Conservation (phyloP, 1,140 invertebrate species). For the Olivierus martensii region DNA sequence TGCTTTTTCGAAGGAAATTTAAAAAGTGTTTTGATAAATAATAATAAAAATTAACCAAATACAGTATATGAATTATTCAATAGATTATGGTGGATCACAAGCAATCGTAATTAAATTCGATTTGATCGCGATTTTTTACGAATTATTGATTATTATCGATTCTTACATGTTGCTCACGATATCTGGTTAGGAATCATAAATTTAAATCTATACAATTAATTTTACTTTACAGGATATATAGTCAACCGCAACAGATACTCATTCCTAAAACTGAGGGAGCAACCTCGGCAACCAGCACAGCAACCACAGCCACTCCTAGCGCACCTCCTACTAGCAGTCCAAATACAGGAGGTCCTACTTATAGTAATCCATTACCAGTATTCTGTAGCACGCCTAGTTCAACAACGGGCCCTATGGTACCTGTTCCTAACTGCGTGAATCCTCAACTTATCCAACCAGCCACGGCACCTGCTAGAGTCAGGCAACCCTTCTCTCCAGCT, state of each 20-base stretch:
- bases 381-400: constrained; percentile 19
- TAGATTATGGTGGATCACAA: too few relatives aligned
- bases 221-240: constrained; percentile 14
- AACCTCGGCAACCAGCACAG: not conserved
- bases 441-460: constrained; percentile 19
- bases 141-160: too few relatives aligned
- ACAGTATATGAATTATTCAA: too few relatives aligned
- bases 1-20: too few relatives aligned
- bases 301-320: constrained; percentile 5
- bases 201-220: too few relatives aligned
- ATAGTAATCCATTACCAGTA: constrained; percentile 17
- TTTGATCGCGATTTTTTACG: too few relatives aligned
- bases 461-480: constrained; percentile 3
- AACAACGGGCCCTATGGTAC: constrained; percentile 21
- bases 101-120: too few relatives aligned
- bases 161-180: too few relatives aligned
- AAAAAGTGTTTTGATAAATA: too few relatives aligned
- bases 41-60: too few relatives aligned
- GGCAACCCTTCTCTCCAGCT: constrained; percentile 9
- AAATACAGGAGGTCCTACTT: constrained; percentile 14
- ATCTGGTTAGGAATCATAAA: too few relatives aligned
- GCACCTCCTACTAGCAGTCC: not conserved
- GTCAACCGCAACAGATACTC: constrained; percentile 16
- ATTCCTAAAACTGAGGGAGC: constrained; percentile 6
- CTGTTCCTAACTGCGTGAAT: constrained; percentile 18